Conservation (phyloP, 2,888 invertebrate genomes). For the Scaptodrosophila latifasciaeformis region DNA sequence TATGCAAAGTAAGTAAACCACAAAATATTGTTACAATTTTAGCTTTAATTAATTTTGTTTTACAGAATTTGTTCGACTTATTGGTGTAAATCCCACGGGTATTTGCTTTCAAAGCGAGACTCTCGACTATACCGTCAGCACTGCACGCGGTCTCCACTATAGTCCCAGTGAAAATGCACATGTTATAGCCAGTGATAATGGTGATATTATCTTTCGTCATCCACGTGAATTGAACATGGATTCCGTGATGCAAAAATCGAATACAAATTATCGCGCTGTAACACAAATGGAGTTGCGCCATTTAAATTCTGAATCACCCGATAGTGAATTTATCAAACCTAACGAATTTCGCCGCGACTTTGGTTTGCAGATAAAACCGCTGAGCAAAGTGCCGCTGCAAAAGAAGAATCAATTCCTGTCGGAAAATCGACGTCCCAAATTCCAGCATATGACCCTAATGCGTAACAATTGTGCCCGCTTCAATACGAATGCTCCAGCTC, state of each 20-base stretch:
- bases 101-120: constrained; percentile 31
- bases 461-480: constrained; percentile 65
- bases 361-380: constrained; percentile 62
- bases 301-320: constrained; percentile 30
- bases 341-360: constrained; percentile 56
- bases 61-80: constrained; percentile 32
- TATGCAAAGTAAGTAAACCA: constrained; percentile 47
- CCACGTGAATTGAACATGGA: constrained; percentile 51
- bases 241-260: constrained; percentile 16
- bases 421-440: constrained; percentile 37
- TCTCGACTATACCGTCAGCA: constrained; percentile 43
- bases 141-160: constrained; percentile 51
- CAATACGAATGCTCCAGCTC: constrained; percentile 62
- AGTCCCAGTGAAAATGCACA: constrained; percentile 51
- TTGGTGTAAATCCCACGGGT: constrained; percentile 49
- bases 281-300: constrained; percentile 49
- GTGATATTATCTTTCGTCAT: constrained; percentile 60
- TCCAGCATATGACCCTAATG: constrained; percentile 43
- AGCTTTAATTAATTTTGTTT: background rate
- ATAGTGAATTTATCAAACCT: constrained; percentile 6
- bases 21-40: background rate
- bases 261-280: constrained; percentile 27
- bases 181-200: constrained; percentile 55
- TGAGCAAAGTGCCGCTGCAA: constrained; percentile 30
- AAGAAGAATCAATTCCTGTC: constrained; percentile 19